Conservation (phyloP, 2,888 invertebrate genomes). For the Argyra leucocephala region DNA sequence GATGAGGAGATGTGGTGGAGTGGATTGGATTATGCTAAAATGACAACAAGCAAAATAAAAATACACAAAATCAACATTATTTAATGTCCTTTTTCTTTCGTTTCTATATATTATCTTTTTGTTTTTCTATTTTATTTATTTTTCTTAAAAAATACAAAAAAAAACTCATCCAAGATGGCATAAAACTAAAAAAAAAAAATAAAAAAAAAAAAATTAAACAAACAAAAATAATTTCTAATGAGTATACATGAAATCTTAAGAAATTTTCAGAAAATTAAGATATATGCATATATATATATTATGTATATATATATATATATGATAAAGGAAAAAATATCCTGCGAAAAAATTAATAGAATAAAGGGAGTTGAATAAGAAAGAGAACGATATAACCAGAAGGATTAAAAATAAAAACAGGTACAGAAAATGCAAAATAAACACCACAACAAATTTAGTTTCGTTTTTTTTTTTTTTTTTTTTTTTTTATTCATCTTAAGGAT, state of each 20-base stretch:
- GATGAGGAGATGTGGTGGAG: background rate
- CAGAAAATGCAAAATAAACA: too few species aligned
- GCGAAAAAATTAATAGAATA: too few species aligned
- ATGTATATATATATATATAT: too few species aligned
- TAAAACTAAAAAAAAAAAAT: background rate
- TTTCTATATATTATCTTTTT: too few species aligned
- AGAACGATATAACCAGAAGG: background rate
- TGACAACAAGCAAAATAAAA: background rate
- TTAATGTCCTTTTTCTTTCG: too few species aligned
- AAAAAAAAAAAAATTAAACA: background rate
- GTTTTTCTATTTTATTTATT: background rate
- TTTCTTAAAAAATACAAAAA: background rate
- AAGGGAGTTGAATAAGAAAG: too few species aligned
- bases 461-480: too few species aligned
- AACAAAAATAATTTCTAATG: background rate
- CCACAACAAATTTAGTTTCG: too few species aligned
- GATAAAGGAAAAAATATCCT: too few species aligned
- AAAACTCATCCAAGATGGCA: background rate
- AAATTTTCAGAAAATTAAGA: too few species aligned
- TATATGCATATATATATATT: too few species aligned
- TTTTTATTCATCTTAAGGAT: too few species aligned
- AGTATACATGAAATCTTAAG: background rate
- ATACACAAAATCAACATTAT: background rate
- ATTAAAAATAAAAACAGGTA: background rate
- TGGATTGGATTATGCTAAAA: background rate